Base-by-base conservation (phyloP, 2,797 vertebrate species). In the Amazona ochrocephala region DNA sequence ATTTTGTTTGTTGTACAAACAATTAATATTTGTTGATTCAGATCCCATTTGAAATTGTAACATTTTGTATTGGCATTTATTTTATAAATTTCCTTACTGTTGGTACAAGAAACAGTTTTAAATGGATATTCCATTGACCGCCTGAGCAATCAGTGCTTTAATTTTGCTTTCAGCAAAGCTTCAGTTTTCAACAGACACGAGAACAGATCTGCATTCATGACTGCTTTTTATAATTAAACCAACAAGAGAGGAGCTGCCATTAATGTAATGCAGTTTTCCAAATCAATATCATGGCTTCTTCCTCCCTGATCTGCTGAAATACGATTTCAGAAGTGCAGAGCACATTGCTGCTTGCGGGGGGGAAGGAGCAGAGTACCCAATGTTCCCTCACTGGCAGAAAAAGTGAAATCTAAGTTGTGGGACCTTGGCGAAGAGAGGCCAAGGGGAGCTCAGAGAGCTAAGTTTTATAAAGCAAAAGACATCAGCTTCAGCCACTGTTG, bases 181-280 rank as follows among this genome's bases (percentile, higher is more conserved):
- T 90, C 89, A 60, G 51, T 89, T 95, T 96, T 93, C 91, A 87
- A 82, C 68, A 65, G 77, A 66, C 39, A 70, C n/a, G 39, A 34
- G 66, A 90, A 77, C 45, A 80, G 82, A 86, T 65, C 79, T 88
- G 77, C 70, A 87, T 90, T 94, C 88, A 72, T 86, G 77, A 56
- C 74, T 93, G 83, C 42, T 84, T 95, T 92, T 92, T 88, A 53
- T 80, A 92, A 90, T 95, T 93, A 93, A 91, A 81, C 81, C 23
- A 50, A 87, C 86, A 93, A 78, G 54, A 95, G 62, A 87, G 41
- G 75, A 93, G 50, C 66, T 90, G 84, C 71, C 82, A 90, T 90
- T 87, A 92, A 87, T 87, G 79, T 94, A 96, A 96, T 87, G 86
- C 80, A 89, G 88, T 96, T 94, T 96, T 88, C 92, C 75, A 88